Evolutionary conservation across 2,113 vertebrate genomes (phyloP).

Genomic region (Rhadina sibilatrix): DNA sequence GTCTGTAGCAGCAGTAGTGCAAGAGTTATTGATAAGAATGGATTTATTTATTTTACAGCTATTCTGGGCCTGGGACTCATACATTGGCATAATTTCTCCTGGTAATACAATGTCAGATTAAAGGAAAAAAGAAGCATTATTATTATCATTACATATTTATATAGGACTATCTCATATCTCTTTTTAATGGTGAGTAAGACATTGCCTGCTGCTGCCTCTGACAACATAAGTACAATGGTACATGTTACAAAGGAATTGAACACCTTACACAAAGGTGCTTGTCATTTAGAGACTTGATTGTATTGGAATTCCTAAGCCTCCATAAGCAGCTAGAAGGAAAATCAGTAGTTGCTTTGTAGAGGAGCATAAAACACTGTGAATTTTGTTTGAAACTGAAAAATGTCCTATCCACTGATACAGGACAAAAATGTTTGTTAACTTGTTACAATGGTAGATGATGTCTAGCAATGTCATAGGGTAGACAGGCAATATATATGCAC

Average conservation of each 20-base stretch:
- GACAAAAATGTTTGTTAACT: constrained; percentile 18
- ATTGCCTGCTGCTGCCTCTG: neutral
- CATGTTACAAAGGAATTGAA: constrained; percentile 9
- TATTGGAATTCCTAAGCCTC: constrained; percentile 33
- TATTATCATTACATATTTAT: neutral
- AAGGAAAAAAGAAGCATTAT: neutral
- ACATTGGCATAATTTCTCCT: neutral
- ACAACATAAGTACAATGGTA: constrained; percentile 11
- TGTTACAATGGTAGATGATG: neutral
- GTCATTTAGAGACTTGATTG: constrained; percentile 49
- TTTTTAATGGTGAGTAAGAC: constrained; percentile 34
- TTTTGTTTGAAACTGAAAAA: constrained; percentile 42
- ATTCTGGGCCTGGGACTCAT: neutral
- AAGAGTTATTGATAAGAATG: neutral
- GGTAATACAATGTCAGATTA: neutral
- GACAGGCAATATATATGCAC: neutral
- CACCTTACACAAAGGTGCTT: constrained; percentile 1
- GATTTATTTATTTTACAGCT: constrained; percentile 33
- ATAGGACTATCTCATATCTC: neutral
- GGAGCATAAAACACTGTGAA: constrained; percentile 28
- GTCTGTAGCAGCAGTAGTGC: neutral
- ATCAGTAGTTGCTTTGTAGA: constrained; percentile 51
- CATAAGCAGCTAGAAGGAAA: constrained; percentile 21
- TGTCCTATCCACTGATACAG: neutral
- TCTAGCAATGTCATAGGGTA: neutral